Conservation (phyloP, 2,888 invertebrate species). For the Leistus spinibarbis region DNA sequence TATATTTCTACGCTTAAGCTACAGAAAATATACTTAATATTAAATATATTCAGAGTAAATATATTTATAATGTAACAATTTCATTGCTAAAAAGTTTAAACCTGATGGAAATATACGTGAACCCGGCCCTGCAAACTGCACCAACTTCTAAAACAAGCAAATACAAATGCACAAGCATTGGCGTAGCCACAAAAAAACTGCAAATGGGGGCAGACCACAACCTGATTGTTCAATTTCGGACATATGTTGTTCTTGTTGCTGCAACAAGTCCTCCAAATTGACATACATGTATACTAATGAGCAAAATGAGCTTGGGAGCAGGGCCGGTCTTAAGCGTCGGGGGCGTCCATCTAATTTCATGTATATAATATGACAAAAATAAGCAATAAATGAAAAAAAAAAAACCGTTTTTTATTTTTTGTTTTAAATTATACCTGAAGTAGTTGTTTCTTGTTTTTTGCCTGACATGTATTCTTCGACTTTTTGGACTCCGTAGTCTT, state of each 20-base stretch:
- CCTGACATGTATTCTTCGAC: conserved; percentile 27
- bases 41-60: not conserved
- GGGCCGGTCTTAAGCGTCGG: conserved; percentile 27
- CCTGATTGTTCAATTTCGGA: not conserved
- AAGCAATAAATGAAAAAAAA: not conserved
- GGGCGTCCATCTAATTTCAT: conserved; percentile 25
- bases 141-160: not conserved
- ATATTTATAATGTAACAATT: too few species aligned
- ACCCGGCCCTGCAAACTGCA: not conserved
- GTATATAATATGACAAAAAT: not conserved
- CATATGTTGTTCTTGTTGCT: not conserved
- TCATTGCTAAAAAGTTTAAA: too few species aligned
- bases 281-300: conserved; percentile 25
- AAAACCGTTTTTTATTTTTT: too few species aligned
- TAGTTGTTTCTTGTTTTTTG: conserved; percentile 15
- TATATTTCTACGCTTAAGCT: too few species aligned
- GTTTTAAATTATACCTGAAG: conserved; percentile 19
- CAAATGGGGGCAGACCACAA: not conserved
- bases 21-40: too few species aligned
- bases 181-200: not conserved
- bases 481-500: conserved; percentile 48
- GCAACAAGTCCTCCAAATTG: conserved; percentile 22
- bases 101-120: not conserved
- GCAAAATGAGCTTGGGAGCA: conserved; percentile 27
- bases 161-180: not conserved